Evolutionary conservation across 2,888 invertebrate genomes (phyloP).

Genomic region (Spilosoma lubricipeda): DNA sequence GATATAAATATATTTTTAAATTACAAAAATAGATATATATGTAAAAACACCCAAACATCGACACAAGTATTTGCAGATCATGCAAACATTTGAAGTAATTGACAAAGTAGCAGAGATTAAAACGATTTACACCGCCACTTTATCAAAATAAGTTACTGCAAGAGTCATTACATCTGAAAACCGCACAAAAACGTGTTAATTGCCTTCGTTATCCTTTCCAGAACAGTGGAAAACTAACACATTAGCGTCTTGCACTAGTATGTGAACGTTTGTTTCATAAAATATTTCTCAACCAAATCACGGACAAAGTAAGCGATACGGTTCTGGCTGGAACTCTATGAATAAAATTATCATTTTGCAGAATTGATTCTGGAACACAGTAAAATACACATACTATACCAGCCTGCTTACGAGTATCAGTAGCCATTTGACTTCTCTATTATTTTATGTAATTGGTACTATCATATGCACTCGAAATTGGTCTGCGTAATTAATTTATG

Average conservation of each 20-base stretch:
- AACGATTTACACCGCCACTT: constrained; percentile 16
- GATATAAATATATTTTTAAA: too few relatives aligned
- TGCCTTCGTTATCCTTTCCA: constrained; percentile 53
- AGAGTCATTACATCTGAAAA: constrained; percentile 39
- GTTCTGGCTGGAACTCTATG: constrained; percentile 84
- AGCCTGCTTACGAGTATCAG: constrained; percentile 71
- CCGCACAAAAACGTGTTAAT: constrained; percentile 53
- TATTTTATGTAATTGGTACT: constrained; percentile 57
- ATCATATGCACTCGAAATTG: constrained; percentile 44
- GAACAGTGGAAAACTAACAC: constrained; percentile 48
- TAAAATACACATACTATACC: constrained; percentile 76
- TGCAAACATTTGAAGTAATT: neutral
- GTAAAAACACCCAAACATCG: too few relatives aligned
- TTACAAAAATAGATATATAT: too few relatives aligned
- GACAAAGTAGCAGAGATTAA: neutral
- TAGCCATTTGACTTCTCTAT: constrained; percentile 51
- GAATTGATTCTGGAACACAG: constrained; percentile 83
- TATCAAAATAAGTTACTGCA: constrained; percentile 31
- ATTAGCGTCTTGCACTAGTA: constrained; percentile 59
- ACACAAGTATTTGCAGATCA: neutral
- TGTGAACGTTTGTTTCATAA: constrained; percentile 70
- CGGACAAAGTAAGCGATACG: constrained; percentile 84
- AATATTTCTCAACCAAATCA: constrained; percentile 82
- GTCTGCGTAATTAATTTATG: constrained; percentile 42
- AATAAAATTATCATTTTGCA: constrained; percentile 85